These are phyloP conservation scores for Arctopsyche grandis DNA, from an alignment of 1,140 invertebrate species.

Conservation along the genomic window DNA sequence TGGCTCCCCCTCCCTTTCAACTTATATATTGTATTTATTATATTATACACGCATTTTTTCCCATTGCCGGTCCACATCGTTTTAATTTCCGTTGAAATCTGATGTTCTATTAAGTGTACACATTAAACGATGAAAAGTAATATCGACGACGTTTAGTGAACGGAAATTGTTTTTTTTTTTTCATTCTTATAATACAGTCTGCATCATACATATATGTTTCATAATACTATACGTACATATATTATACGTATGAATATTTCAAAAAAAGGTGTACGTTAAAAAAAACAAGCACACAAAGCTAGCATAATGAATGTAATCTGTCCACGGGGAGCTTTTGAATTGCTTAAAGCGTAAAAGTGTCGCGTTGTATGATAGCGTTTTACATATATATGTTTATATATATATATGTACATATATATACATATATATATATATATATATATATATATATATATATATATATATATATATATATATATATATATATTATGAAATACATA, in stretches of 20 bases:
- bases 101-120: slow-evolving; percentile 32
- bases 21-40: too few relatives aligned
- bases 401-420: too few relatives aligned
- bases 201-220: neutral
- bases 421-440: too few relatives aligned
- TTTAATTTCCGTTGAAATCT: slow-evolving; percentile 19
- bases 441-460: too few relatives aligned
- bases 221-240: neutral
- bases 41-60: neutral
- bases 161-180: slow-evolving; percentile 36
- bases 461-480: too few relatives aligned
- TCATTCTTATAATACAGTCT: neutral
- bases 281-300: slow-evolving; percentile 4
- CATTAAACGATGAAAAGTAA: slow-evolving; percentile 29
- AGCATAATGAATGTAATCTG: slow-evolving; percentile 17
- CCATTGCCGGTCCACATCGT: neutral
- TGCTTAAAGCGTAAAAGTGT: slow-evolving; percentile 8
- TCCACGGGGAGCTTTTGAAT: slow-evolving; percentile 15
- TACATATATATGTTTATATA: too few relatives aligned
- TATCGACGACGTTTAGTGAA: slow-evolving; percentile 26
- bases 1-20: too few relatives aligned
- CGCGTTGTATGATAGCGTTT: neutral
- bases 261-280: neutral
- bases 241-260: neutral
- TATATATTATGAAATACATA: too few relatives aligned